These are phyloP conservation scores for Hormiphora californensis DNA, from an alignment of 37 sponge, comb jelly and placozoan genomes.

Conservation along the genomic window DNA sequence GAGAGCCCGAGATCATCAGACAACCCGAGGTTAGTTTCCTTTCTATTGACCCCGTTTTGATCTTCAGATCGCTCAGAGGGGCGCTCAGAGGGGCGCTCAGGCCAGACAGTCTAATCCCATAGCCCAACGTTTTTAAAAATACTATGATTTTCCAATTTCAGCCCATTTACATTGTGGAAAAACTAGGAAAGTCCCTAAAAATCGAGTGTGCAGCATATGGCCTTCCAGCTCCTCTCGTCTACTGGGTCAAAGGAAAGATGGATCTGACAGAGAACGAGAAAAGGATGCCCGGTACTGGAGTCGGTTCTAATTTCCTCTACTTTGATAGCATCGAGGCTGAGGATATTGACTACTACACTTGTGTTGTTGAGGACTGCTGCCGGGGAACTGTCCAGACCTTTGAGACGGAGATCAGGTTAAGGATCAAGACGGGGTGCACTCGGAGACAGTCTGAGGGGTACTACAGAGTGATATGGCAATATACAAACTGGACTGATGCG, in stretches of 20 bases:
- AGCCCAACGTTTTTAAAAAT: too few species aligned
- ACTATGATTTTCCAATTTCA: too few species aligned
- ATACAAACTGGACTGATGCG: neutral
- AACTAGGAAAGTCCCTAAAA: neutral
- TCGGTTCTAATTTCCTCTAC: neutral
- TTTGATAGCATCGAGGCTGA: neutral
- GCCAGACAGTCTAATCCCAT: too few species aligned
- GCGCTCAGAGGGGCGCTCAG: too few species aligned
- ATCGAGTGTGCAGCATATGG: neutral
- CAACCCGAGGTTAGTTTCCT: too few species aligned
- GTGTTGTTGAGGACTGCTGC: constrained; percentile 10
- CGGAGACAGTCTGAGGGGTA: neutral
- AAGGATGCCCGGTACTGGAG: neutral
- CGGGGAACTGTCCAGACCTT: neutral
- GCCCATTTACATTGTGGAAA: neutral
- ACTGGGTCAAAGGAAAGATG: constrained; percentile 6
- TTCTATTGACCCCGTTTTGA: too few species aligned
- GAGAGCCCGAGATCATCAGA: too few species aligned
- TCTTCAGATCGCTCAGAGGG: too few species aligned
- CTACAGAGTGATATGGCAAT: neutral
- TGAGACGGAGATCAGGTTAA: neutral
- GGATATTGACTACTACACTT: constrained; percentile 13
- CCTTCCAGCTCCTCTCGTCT: neutral
- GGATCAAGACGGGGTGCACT: neutral
- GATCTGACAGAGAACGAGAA: neutral